Percentiles rank a stretch among this genome's conserved stretches.
These are phyloP conservation scores for Anthopleura sola DNA, from an alignment of 64 coral and sea anemone species.

Conservation along the genomic window DNA sequence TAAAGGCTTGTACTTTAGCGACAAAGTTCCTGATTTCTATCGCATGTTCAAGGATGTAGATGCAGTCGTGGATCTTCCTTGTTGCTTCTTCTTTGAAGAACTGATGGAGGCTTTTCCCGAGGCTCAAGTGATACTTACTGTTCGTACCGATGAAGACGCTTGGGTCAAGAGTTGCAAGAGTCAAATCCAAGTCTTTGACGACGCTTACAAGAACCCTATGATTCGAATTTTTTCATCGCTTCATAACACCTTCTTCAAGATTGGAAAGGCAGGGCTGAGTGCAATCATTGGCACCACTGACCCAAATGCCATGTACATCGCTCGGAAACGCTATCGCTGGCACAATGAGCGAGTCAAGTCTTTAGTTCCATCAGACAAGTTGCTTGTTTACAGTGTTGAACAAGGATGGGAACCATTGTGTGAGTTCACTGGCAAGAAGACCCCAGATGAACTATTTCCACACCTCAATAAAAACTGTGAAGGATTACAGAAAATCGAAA, in stretches of 20 bases:
- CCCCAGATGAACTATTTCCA: constrained; percentile 36
- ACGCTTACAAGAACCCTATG: neutral
- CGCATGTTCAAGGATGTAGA: constrained; percentile 48
- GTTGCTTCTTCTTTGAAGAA: constrained; percentile 45
- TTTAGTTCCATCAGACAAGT: constrained; percentile 18
- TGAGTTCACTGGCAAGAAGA: neutral
- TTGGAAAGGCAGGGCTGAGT: neutral
- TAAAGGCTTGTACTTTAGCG: constrained; percentile 4
- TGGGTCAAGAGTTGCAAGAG: constrained; percentile 35
- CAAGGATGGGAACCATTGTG: too few species aligned
- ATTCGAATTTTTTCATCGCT: neutral
- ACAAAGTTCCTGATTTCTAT: constrained; percentile 5
- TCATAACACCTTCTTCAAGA: neutral
- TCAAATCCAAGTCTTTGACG: neutral
- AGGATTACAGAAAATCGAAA: neutral
- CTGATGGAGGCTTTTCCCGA: neutral
- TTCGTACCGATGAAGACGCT: constrained; percentile 39
- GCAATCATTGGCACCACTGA: neutral
- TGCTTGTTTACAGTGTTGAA: constrained; percentile 25
- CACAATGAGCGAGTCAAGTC: constrained; percentile 31
- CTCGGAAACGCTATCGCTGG: constrained; percentile 16
- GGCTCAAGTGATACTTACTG: constrained; percentile 39
- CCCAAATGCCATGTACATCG: neutral
- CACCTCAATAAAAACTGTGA: constrained; percentile 16
- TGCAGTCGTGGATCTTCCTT: constrained; percentile 33